Base-by-base conservation (phyloP, 2,113 vertebrate genomes). In the Caloenas nicobarica region DNA sequence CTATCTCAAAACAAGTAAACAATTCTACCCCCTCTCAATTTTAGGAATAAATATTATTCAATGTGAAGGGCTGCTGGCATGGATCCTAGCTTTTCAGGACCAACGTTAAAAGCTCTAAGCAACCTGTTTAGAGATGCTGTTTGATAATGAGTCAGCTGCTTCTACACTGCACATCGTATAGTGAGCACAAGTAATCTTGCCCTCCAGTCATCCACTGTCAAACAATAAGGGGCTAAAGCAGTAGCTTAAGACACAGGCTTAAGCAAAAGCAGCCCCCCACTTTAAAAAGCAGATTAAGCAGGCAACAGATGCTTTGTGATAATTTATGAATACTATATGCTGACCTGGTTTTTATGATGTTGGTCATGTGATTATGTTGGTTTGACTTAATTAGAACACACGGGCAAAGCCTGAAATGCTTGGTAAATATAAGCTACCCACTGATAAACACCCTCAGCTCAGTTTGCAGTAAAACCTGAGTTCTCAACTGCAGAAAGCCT, bases 251-350 rank as follows among this genome's bases (percentile, higher is more conserved):
- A 71, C 34, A 66, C 6, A 10, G 65, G 72, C 83, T 95, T 95
- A 93, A 89, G 80, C 86, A 81, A 81, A 81, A 42, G 65, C 91
- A 81, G 65, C 26, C 77, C 81, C 56, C 61, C 29, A 71, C 57
- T 89, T 91, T 48, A 38, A 69, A 97, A 95, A 95, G 65, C 81
- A 93, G 95, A 95, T 95, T 95, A 95, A 66, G 40, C 73, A 40
- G 12, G n/a, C 0, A 5, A 79, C 93, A 97, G 95, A 93, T 91
- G 95, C 78, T 82, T 85, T 80, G 78, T 10, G 11, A 72, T 85
- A 87, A 56, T 94, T 95, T 89, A 89, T 81, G 91, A 89, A 29
- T 46, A 85, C 61, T n/a, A 38, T 76, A 61, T 11, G 7, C 69
- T 96, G 94, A 95, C 94, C 91, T 57, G 22, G 7, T 95, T 97